Evolutionary conservation across 2,888 invertebrate genomes (phyloP).

Genomic region (Neria commutata): DNA sequence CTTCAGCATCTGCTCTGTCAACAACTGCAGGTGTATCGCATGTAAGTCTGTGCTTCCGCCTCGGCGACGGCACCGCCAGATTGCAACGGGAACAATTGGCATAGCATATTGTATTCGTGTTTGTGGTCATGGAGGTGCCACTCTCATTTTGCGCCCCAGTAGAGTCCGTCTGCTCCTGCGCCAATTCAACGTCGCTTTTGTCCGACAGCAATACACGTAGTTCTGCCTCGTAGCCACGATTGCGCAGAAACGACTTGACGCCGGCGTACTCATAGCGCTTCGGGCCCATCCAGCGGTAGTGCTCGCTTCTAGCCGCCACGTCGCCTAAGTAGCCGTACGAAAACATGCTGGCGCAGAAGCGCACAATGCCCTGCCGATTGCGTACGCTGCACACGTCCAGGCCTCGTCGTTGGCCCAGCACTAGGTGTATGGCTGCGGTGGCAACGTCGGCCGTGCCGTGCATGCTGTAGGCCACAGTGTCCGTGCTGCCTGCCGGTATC

Average conservation of each 20-base stretch:
- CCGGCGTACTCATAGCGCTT: slow-evolving; percentile 80
- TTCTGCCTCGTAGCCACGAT: slow-evolving; percentile 71
- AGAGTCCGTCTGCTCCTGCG: slow-evolving; percentile 18
- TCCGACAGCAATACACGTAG: slow-evolving; percentile 63
- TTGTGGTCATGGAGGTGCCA: not conserved
- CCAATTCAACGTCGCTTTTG: slow-evolving; percentile 48
- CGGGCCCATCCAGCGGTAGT: slow-evolving; percentile 85
- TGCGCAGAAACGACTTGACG: slow-evolving; percentile 69
- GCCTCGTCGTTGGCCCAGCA: slow-evolving; percentile 75
- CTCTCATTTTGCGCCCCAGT: no score
- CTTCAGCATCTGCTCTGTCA: not conserved
- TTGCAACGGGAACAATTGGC: slow-evolving; percentile 47
- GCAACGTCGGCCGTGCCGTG: slow-evolving; percentile 80
- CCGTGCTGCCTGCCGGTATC: slow-evolving; percentile 78
- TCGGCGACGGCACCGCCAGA: not conserved
- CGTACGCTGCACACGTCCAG: slow-evolving; percentile 77
- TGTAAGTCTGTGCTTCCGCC: not conserved
- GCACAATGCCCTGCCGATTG: slow-evolving; percentile 67
- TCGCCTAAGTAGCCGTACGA: slow-evolving; percentile 89
- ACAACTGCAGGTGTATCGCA: not conserved
- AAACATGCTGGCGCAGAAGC: slow-evolving; percentile 77
- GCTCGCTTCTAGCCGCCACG: slow-evolving; percentile 78
- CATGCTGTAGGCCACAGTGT: slow-evolving; percentile 78
- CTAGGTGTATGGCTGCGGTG: slow-evolving; percentile 82
- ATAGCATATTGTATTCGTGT: slow-evolving; percentile 45